A percentile compares a stretch with the other conserved stretches of the same genome.
phyloP scores from a whole-genome alignment of 2,888 invertebrate genomes.

The Spisula subtruncata region DNA sequence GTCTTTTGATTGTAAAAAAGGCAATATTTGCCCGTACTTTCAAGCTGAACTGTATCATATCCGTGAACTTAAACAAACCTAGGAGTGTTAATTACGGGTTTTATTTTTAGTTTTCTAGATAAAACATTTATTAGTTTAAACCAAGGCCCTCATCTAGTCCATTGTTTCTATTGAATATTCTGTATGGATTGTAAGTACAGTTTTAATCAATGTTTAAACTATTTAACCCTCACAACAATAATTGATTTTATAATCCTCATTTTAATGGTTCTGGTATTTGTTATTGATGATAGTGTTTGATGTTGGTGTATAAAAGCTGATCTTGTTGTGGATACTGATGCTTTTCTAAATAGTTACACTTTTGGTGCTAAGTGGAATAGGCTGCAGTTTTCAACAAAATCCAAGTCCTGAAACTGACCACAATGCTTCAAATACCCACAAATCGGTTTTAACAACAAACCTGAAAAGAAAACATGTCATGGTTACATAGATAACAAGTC shows the following conservation, averaged over 20 bases:
- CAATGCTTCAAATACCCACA: no score
- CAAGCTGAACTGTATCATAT: background rate
- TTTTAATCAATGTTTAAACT: background rate
- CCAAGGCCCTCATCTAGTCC: background rate
- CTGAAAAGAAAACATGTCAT: no score
- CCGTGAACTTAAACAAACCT: background rate
- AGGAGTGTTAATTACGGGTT: background rate
- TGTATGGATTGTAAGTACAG: background rate
- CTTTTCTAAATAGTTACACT: background rate
- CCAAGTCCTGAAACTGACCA: no score
- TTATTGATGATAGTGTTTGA: conserved; percentile 1
- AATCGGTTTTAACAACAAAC: no score
- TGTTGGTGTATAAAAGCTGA: background rate
- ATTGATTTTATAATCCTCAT: background rate
- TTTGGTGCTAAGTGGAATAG: no score
- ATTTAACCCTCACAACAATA: conserved; percentile 2
- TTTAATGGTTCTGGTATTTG: background rate
- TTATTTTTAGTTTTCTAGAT: background rate
- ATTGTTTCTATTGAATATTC: background rate
- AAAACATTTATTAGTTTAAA: conserved; percentile 2
- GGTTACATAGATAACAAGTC: no score
- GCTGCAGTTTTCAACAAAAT: no score
- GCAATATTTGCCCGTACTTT: background rate
- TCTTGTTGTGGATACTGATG: background rate
- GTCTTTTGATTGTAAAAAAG: background rate